Conservation (phyloP, 2,113 vertebrate species). For the Rissa tridactyla region DNA sequence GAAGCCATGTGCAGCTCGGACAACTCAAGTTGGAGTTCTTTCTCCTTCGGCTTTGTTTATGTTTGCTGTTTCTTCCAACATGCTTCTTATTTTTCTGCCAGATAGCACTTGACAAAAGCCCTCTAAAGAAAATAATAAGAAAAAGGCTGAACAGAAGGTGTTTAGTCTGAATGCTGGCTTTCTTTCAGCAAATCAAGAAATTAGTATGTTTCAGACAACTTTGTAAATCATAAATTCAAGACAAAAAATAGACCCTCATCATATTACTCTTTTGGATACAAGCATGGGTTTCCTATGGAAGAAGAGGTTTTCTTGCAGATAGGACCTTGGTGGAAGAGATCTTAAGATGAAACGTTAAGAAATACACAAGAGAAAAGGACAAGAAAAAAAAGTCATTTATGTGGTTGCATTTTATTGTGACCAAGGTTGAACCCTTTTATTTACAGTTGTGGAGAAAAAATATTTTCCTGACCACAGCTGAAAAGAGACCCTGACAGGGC, state of each 20-base stretch:
- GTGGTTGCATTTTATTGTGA: slow-evolving; percentile 54
- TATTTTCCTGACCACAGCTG: slow-evolving; percentile 75
- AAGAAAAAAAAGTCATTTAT: not conserved
- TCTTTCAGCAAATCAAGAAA: slow-evolving; percentile 28
- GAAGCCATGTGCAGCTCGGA: not conserved
- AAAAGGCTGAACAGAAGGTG: slow-evolving; percentile 27
- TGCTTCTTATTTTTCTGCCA: slow-evolving; percentile 12
- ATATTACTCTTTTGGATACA: not conserved
- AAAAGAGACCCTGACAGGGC: slow-evolving; percentile 76
- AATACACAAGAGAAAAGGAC: not conserved
- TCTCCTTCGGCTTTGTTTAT: not conserved
- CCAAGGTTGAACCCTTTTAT: slow-evolving; percentile 51
- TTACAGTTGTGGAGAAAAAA: slow-evolving; percentile 79
- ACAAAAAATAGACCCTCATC: not conserved
- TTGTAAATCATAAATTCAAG: not conserved
- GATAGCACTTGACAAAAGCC: slow-evolving; percentile 16
- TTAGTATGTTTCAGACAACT: not conserved
- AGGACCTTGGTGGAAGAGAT: not conserved
- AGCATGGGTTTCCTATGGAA: not conserved
- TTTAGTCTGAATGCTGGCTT: slow-evolving; percentile 15
- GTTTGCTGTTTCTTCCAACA: slow-evolving; percentile 27
- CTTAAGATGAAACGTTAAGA: not conserved
- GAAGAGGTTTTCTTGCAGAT: not conserved
- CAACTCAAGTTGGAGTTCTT: not conserved
- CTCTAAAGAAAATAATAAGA: slow-evolving; percentile 7